Base-by-base conservation (phyloP, 2,113 vertebrate species). In the Peromyscus californicus region DNA sequence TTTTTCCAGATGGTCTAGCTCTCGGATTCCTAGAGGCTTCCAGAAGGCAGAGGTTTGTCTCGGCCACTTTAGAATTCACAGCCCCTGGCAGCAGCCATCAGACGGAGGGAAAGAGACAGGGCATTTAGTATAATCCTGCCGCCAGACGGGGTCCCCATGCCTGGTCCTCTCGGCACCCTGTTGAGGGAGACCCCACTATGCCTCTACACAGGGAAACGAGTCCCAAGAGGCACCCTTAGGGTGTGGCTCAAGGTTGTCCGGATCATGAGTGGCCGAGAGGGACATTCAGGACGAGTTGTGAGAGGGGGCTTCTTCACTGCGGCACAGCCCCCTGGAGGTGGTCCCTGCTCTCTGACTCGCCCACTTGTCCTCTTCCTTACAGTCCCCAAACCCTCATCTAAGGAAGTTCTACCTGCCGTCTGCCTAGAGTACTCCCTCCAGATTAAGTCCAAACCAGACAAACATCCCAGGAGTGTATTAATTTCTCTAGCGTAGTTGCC, bases 371-470 rank as follows among this genome's bases (percentile, higher is more conserved):
- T 65, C 39, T 89, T 17, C 42, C 51, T 48, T 33, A 75, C 26
- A 87, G 9, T 57, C 69, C 63, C 54, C 69, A 33, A 61, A 33
- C 31, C 59, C 15, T 84, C 6, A 72, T n/a, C 29, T 45, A 65
- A 42, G 72, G 72, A 93, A 83, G 80, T 86, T 85, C 82, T 94
- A 95, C 57, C 39, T 15, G 16, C 48, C 24, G 4, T 93, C 87
- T 51, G 19, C 39, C 33, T 29, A 15, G 3, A 90, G 57, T 42
- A 78, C 65, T 90, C 69, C 70, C 65, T 88, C 74, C n/a, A 70
- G 10, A n/a, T 0, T 69, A n/a, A 69, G 67, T 51, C 36, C 89
- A 89, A 89, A 59, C 19, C 48, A 75, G 39, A 80, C 83, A 69
- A 57, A 70, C 22, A 33, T 45, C 70, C 74, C 63, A 59, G 3